phyloP scores from a whole-genome alignment of 2,797 vertebrate species.

The Falco cherrug region DNA sequence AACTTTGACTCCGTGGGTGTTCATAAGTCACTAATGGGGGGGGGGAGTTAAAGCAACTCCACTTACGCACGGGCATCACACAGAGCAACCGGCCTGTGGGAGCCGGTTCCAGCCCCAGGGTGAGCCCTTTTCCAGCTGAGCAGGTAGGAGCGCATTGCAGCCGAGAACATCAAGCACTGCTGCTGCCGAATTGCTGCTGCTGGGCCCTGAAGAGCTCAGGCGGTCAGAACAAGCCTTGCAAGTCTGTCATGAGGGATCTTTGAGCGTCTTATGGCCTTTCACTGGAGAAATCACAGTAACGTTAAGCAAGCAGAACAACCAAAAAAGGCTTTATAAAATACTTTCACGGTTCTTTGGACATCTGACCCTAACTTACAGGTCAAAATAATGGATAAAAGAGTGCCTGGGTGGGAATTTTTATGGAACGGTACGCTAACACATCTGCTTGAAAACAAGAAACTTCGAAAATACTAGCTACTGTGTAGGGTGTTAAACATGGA shows the following conservation, averaged over 20 bases:
- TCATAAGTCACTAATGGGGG: too few relatives aligned
- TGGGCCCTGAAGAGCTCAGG: background rate
- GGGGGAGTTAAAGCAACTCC: background rate
- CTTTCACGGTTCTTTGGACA: background rate
- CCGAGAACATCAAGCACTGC: background rate
- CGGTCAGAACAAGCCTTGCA: background rate
- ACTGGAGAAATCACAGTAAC: background rate
- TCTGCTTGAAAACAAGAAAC: background rate
- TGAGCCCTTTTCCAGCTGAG: fast-evolving
- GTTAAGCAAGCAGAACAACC: background rate
- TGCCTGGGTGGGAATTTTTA: background rate
- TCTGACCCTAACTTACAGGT: background rate
- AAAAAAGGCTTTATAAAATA: background rate
- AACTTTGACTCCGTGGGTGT: background rate
- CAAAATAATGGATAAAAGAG: background rate
- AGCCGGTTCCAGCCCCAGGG: fast-evolving
- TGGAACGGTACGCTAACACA: background rate
- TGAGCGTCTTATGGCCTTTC: background rate
- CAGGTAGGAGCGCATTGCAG: background rate
- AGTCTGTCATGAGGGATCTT: background rate
- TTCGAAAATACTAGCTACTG: background rate
- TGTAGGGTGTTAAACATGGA: fast-evolving
- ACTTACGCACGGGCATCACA: background rate
- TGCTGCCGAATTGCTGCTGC: background rate
- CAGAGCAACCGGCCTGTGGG: fast-evolving